Base-by-base conservation (phyloP, 2,888 invertebrate genomes). In the Dryobotodes eremita region DNA sequence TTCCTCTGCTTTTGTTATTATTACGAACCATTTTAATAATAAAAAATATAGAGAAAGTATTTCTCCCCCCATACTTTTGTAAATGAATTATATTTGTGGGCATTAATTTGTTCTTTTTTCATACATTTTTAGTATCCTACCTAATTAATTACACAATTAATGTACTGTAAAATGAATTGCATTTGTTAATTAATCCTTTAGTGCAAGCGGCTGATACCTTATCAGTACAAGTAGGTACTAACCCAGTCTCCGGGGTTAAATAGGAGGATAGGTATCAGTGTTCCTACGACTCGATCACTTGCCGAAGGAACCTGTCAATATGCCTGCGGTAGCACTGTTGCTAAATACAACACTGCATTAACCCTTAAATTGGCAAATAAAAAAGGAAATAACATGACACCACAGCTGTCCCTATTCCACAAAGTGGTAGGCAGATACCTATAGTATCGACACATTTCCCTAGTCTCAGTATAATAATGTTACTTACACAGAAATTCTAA, bases 1-100 rank as follows among this genome's bases (percentile, higher is more conserved):
- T 57, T 61, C 26, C 31, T 79, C 59, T 59, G 71, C 46, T 65
- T 64, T 78, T 64, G 59, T 55, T 42, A 17, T 57, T 31, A 73
- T 26, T 31, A 74, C 17, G 5, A 57, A 75, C 55, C 73, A 81
- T 78, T 76, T 73, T 36, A 75, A 61, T 57, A 88, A 68, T 72
- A 80, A 20, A 62, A 75, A 80, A 80, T 42, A 50, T 46, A 82
- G 26, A 42, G 73, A 69, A 70, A 81, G 15, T 64, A 68, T 10
- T 2, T 55, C 23, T 74, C 46, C 66, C 15, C 1, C 59, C 88
- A 88, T 88, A 65, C 71, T 69, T 80, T 59, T 62, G 70, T 74
- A 68, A 75, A 15, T 71, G 3, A 68, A 72, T 64, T 42, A 62
- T 15, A 62, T 20, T 46, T 46, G n/a, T 46, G 26, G 15, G 17